These are phyloP conservation scores for Phengaris arion DNA, from an alignment of 2,888 invertebrate species.

Conservation along the genomic window DNA sequence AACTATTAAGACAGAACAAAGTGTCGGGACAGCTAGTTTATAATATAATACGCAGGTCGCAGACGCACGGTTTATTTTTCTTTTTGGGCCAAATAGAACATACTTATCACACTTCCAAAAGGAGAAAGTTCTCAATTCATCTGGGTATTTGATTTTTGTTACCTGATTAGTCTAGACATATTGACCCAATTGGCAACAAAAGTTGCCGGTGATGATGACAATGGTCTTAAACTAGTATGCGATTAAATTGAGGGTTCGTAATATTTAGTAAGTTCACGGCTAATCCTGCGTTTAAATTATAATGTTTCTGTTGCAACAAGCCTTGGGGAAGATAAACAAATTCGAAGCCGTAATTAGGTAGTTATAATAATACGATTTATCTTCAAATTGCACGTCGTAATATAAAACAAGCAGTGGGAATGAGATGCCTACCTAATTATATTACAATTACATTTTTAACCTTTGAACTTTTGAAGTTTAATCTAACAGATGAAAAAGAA, in stretches of 20 bases:
- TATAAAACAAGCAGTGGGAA: slow-evolving; percentile 1
- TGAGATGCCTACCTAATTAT: slow-evolving; percentile 26
- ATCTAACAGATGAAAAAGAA: too few species aligned
- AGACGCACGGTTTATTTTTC: too few species aligned
- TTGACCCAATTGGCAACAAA: too few species aligned
- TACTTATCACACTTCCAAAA: too few species aligned
- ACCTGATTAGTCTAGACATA: too few species aligned
- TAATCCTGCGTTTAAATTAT: neutral
- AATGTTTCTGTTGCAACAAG: slow-evolving; percentile 17
- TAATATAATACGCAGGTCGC: too few species aligned
- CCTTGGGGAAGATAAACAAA: slow-evolving; percentile 17
- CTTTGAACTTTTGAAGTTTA: neutral
- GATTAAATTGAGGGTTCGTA: neutral
- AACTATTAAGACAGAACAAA: too few species aligned
- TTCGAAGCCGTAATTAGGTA: slow-evolving; percentile 11
- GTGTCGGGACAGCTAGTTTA: too few species aligned
- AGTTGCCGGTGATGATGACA: neutral
- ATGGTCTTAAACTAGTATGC: neutral
- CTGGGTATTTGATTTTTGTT: too few species aligned
- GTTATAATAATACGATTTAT: slow-evolving; percentile 26
- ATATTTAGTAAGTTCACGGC: slow-evolving; percentile 4
- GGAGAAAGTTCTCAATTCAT: too few species aligned
- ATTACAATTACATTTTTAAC: slow-evolving; percentile 22
- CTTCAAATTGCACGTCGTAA: slow-evolving; percentile 7
- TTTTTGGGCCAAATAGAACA: too few species aligned